Evolutionary conservation across 1,140 invertebrate species (phyloP), one percentile per base, ranked within the genome.

Genomic region (Bathynomus jamesi): DNA sequence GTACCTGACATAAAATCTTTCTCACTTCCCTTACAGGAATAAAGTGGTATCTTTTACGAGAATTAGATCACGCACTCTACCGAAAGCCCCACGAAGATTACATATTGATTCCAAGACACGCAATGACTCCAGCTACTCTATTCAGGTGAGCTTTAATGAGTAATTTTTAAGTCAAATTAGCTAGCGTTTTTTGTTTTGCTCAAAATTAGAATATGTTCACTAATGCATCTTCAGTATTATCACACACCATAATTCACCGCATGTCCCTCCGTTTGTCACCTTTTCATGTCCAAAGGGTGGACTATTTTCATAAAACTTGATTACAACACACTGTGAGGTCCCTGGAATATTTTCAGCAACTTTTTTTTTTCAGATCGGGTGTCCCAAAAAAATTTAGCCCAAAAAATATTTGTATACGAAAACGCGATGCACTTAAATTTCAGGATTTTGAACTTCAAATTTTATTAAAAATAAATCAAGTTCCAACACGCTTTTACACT

Each of bases 31-130:
- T 60, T 73, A n/a, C 61, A 84, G 83, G 83, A 27, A 80, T 83
- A n/a, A 69, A 70, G 4, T 84, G 83, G 83, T 72, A 82, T 30
- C 79, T 81, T 10, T 74, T 84, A 4, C 80, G 83, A 67, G 80
- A 81, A 24, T 75, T 84, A 31, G 81, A 82, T 62, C 81, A 80
- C 65, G 61, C 72, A 13, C 71, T 76, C 4, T 84, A 84, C 78
- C 63, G 69, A 25, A 60, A 76, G 5, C 78, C 81, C 0, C 78
- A 76, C 21, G 72, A 76, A 13, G 82, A 83, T 71, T 83, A 83
- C 76, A 80, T 84, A 25, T 40, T 76, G 4, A 73, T 84, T 0
- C 83, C 83, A 0, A 67, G 75, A 17, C 32, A 77, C 25, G 82
- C 82, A 1, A 77, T 81, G 67, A 81, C 81, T 28, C 69, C 78